Base-by-base conservation (phyloP, 2,113 vertebrate species). In the Mohoua ochrocephala region DNA sequence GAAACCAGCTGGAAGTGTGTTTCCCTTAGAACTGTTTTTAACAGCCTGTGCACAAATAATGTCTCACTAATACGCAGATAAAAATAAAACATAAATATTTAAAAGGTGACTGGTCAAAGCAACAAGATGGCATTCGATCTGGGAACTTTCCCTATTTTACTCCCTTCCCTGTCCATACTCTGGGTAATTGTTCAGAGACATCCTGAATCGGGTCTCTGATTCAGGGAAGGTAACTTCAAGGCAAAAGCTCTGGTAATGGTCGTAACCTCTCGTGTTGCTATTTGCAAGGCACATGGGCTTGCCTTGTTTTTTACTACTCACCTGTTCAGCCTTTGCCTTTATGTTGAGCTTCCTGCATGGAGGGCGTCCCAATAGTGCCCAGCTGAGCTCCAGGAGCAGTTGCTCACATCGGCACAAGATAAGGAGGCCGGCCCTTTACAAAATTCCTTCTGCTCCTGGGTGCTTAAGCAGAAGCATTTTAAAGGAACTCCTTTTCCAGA, bases 1-100 rank as follows among this genome's bases (percentile, higher is more conserved):
- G 97, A 98, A 97, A 97, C 97, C 98, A 98, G 98, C 98, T 98
- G 98, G 96, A 98, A 98, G 97, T 95, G 97, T 97, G 98, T 97
- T 98, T 98, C 97, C 98, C 97, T 98, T 97, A 96, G 97, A 97
- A 98, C 97, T 98, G 97, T 97, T 98, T 97, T 97, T 97, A 98
- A 98, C 97, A 98, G 97, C 95, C 97, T 98, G 97, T 93, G 96
- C 97, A 97, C 97, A 98, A 98, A 98, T 98, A 97, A 97, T 96
- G 97, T 97, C 93, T 97, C 97, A 97, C 97, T 97, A 97, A 97
- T 96, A 83, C 78, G 94, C 97, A 98, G 97, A 98, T 97, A 97
- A 97, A 98, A 97, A 98, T 97, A 97, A 97, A 97, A 95, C 97
- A 96, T 97, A 98, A 98, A 98, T 97, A 98, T 97, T 97, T 98